Percentiles rank a stretch among this genome's conserved stretches.
These are phyloP conservation scores for Potamilus streckersoni DNA, from an alignment of 1,140 invertebrate genomes.

Conservation along the genomic window DNA sequence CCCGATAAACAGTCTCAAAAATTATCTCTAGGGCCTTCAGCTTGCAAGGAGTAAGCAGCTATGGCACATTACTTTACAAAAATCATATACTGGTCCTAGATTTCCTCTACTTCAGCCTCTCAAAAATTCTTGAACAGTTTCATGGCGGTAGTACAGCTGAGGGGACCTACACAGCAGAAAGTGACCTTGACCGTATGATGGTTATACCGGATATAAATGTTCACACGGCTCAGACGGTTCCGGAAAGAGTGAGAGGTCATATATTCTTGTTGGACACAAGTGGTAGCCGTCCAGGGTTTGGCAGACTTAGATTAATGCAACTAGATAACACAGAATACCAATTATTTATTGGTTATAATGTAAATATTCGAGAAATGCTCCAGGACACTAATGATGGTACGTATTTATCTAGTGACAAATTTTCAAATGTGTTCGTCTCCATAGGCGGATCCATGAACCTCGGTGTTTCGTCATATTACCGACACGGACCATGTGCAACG, in stretches of 20 bases:
- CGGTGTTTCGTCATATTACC: neutral
- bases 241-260: neutral
- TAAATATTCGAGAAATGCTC: conserved; percentile 1
- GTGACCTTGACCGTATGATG: conserved; percentile 3
- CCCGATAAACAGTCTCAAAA: neutral
- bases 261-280: conserved; percentile 1
- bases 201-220: conserved; percentile 1
- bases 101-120: neutral
- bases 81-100: neutral
- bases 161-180: neutral
- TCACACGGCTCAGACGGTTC: neutral
- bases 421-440: neutral
- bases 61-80: neutral
- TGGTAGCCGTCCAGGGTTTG: neutral
- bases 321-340: neutral
- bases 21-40: neutral
- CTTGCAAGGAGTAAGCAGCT: neutral
- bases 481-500: conserved; percentile 1
- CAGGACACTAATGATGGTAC: neutral
- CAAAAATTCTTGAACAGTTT: neutral
- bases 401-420: neutral
- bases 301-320: neutral
- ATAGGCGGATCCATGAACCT: too few species aligned
- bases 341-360: neutral
- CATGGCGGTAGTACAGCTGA: conserved; percentile 2